Conservation (phyloP, 2,888 invertebrate genomes). For the Eupithecia inturbata region DNA sequence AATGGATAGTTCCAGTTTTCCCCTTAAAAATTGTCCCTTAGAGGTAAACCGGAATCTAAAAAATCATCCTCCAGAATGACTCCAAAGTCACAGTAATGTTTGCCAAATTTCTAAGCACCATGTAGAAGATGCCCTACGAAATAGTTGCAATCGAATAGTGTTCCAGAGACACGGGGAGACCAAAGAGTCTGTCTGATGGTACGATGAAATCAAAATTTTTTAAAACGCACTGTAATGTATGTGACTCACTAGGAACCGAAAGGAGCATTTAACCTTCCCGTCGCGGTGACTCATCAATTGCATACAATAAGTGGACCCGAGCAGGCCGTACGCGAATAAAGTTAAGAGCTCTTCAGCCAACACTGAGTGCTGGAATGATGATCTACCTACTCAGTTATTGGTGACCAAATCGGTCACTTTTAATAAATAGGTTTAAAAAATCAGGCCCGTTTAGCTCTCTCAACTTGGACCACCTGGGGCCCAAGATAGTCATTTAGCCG, state of each 20-base stretch:
- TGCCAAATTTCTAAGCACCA: no score
- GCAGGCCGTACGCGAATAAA: no score
- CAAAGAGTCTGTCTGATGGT: neutral
- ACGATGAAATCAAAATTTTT: neutral
- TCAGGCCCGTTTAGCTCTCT: neutral
- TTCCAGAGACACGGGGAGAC: neutral
- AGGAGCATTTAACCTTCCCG: neutral
- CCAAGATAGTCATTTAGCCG: constrained; percentile 80
- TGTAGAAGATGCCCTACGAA: no score
- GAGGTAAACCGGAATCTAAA: no score
- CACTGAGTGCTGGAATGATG: no score
- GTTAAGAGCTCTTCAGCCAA: neutral
- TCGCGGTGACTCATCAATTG: neutral
- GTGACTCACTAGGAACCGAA: neutral
- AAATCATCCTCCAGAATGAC: no score
- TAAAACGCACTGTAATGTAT: neutral
- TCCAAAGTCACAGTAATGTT: neutral
- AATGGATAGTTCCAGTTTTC: neutral
- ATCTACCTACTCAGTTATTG: neutral
- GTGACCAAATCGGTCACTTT: neutral
- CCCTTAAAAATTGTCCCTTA: no score
- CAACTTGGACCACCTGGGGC: constrained; percentile 49
- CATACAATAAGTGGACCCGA: neutral
- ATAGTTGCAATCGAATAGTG: neutral
- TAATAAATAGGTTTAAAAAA: neutral